Percentiles rank a stretch among this genome's conserved stretches.
phyloP scores from a whole-genome alignment of 2,888 invertebrate species.

The Deilephila elpenor region DNA sequence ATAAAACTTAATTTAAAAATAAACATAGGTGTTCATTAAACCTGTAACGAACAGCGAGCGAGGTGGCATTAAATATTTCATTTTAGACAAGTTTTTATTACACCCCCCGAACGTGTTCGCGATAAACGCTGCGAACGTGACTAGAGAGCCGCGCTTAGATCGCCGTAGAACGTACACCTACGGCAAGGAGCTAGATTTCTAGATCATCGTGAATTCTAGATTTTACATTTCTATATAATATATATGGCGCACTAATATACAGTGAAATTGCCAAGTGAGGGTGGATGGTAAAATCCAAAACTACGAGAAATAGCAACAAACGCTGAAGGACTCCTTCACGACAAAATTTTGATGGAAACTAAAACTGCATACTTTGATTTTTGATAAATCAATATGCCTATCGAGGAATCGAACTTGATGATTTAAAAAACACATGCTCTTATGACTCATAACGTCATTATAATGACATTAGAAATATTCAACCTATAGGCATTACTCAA shows the following conservation, averaged over 20 bases:
- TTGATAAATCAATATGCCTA: no score
- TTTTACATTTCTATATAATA: not conserved
- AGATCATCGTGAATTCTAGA: slow-evolving; percentile 37
- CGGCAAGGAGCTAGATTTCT: slow-evolving; percentile 46
- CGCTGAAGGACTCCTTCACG: no score
- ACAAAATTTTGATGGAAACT: no score
- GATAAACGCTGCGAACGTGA: slow-evolving; percentile 79
- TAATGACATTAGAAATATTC: no score
- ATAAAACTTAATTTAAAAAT: slow-evolving; percentile 60
- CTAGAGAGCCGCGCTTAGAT: slow-evolving; percentile 75
- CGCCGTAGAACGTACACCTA: slow-evolving; percentile 54
- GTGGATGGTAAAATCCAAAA: no score
- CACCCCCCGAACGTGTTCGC: slow-evolving; percentile 78
- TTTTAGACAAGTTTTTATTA: slow-evolving; percentile 84
- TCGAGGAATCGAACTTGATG: no score
- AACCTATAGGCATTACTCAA: no score
- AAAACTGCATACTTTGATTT: no score
- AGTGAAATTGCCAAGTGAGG: not conserved
- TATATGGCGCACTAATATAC: not conserved
- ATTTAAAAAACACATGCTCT: no score
- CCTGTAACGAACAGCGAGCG: slow-evolving; percentile 56
- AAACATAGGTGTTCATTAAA: slow-evolving; percentile 66
- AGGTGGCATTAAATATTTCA: slow-evolving; percentile 81
- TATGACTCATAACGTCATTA: no score
- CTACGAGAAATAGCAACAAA: no score